These are phyloP conservation scores for Plebejus argus DNA, from an alignment of 2,888 invertebrate genomes.

Conservation along the genomic window DNA sequence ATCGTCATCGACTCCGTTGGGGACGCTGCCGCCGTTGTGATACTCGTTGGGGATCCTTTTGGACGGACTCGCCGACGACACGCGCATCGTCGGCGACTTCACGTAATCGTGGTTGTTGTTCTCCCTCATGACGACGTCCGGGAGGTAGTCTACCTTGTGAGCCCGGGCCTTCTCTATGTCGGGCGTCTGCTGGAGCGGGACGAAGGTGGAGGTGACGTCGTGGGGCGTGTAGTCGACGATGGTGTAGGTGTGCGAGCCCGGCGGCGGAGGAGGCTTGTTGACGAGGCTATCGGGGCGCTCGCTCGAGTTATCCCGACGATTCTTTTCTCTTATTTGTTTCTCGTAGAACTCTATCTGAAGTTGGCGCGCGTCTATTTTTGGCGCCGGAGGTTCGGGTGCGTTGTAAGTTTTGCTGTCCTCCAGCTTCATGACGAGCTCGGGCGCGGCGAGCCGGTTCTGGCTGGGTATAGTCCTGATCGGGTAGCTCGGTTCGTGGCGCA, in stretches of 20 bases:
- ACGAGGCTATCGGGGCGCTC: constrained; percentile 48
- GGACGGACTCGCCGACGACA: constrained; percentile 48
- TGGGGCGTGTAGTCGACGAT: constrained; percentile 75
- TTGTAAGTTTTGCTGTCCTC: constrained; percentile 44
- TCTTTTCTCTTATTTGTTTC: constrained; percentile 69
- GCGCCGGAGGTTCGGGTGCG: constrained; percentile 44
- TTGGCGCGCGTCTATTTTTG: constrained; percentile 65
- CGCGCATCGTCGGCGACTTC: constrained; percentile 41
- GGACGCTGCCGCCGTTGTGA: constrained; percentile 51
- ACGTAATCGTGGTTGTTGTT: constrained; percentile 47
- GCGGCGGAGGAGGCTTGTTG: constrained; percentile 46
- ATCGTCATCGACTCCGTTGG: constrained; percentile 56
- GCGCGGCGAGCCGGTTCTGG: constrained; percentile 68
- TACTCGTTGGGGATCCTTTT: constrained; percentile 47
- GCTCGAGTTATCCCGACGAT: constrained; percentile 53
- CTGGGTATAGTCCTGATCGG: constrained; percentile 65
- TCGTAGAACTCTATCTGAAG: constrained; percentile 77
- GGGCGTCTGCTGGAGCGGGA: constrained; percentile 74
- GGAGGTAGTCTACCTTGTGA: constrained; percentile 71
- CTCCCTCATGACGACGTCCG: constrained; percentile 74
- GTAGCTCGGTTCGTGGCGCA: constrained; percentile 53
- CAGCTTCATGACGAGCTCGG: constrained; percentile 64
- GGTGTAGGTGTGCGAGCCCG: constrained; percentile 62
- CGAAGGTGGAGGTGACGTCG: constrained; percentile 65
- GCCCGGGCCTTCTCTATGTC: constrained; percentile 75